A percentile compares a stretch with the other conserved stretches of the same genome.
phyloP scores from a whole-genome alignment of 2,797 vertebrate genomes.

The Acomys russatus region DNA sequence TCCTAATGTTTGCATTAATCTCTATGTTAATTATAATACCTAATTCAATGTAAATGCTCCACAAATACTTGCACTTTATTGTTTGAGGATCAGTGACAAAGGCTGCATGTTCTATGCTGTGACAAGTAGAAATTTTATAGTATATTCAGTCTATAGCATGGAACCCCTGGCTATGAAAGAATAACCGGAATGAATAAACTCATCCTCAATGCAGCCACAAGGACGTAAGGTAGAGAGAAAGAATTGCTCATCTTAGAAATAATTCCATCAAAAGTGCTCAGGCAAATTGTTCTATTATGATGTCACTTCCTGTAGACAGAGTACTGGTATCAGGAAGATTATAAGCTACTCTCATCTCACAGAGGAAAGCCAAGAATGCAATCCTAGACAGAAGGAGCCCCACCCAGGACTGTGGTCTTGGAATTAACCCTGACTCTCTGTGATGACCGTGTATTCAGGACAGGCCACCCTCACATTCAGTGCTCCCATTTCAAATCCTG shows the following conservation, averaged over 20 bases:
- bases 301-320: not conserved
- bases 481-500: not conserved
- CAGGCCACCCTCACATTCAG: not conserved
- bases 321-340: not conserved
- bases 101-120: not conserved
- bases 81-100: not conserved
- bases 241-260: not conserved
- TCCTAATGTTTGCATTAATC: too few species aligned
- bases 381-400: not conserved
- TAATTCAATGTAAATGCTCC: rapidly evolving
- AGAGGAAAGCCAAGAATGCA: not conserved
- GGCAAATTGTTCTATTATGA: not conserved
- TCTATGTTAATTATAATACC: not conserved
- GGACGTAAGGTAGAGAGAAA: not conserved
- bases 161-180: not conserved
- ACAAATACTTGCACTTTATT: not conserved
- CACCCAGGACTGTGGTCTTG: rapidly evolving
- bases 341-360: not conserved
- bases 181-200: not conserved
- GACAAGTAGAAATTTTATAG: not conserved
- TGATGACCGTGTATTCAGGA: too few species aligned
- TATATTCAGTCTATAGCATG: not conserved
- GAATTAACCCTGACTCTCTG: not conserved
- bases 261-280: not conserved
- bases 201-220: not conserved